Conservation (phyloP, 2,797 vertebrate genomes). For the Mus spretus region DNA sequence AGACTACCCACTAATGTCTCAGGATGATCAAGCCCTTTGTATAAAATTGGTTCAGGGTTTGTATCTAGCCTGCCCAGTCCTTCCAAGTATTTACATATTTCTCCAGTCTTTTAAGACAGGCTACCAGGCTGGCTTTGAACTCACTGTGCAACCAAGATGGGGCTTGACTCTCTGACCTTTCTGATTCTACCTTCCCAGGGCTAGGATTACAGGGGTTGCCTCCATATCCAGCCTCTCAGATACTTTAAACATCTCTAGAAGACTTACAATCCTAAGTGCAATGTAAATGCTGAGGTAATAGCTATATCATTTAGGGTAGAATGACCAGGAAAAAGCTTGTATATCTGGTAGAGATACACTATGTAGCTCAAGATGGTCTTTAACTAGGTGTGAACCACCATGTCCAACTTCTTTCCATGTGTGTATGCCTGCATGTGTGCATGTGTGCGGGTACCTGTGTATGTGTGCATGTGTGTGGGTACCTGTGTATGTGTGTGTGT, state of each 20-base stretch:
- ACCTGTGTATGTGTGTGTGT: no score
- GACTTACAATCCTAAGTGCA: neutral
- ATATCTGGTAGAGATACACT: neutral
- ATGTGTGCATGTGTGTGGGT: neutral
- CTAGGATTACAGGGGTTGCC: neutral
- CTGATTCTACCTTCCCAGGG: neutral
- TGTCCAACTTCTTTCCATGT: neutral
- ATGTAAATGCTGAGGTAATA: neutral
- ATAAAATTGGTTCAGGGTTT: neutral
- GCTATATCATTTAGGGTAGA: neutral
- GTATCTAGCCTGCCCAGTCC: neutral
- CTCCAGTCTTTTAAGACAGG: neutral
- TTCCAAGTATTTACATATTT: neutral
- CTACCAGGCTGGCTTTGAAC: neutral
- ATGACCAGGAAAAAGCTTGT: neutral
- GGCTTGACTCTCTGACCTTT: neutral
- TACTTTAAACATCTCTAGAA: neutral
- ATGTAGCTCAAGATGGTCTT: neutral
- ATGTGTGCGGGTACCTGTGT: neutral
- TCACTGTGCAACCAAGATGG: neutral
- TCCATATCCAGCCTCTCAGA: neutral
- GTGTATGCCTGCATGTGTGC: neutral
- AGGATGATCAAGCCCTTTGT: neutral
- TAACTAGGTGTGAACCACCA: neutral
- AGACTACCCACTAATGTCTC: neutral